phyloP scores from a whole-genome alignment of 2,888 invertebrate species.

The Xylocampa areola region DNA sequence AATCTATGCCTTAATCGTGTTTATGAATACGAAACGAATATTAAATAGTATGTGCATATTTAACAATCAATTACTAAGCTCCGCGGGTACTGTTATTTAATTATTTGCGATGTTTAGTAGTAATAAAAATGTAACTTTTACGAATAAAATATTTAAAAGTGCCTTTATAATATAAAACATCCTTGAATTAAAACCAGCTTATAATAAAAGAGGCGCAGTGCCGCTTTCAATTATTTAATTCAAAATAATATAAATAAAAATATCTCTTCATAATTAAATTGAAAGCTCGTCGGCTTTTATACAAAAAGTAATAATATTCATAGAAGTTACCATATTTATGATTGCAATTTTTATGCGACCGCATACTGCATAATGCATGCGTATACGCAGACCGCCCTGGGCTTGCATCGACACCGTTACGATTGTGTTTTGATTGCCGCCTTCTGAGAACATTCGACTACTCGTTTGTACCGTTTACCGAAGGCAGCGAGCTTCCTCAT shows the following conservation, averaged over 20 bases:
- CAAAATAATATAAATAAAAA: neutral
- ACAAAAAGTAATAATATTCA: constrained; percentile 53
- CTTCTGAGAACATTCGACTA: constrained; percentile 83
- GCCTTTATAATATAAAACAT: neutral
- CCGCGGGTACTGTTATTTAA: constrained; percentile 15
- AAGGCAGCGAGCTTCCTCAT: constrained; percentile 77
- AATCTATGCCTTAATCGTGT: constrained; percentile 32
- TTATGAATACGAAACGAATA: constrained; percentile 32
- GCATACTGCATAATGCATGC: constrained; percentile 74
- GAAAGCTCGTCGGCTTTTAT: constrained; percentile 29
- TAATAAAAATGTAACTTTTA: constrained; percentile 15
- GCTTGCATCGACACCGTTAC: constrained; percentile 78
- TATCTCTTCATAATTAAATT: constrained; percentile 20
- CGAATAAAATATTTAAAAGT: neutral
- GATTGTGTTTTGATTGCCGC: constrained; percentile 86
- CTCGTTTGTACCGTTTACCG: constrained; percentile 86
- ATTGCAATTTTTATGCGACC: constrained; percentile 74
- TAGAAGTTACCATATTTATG: constrained; percentile 70
- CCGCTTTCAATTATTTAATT: neutral
- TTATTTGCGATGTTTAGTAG: constrained; percentile 20
- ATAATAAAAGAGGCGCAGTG: neutral
- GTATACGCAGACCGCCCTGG: constrained; percentile 63
- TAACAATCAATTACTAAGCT: constrained; percentile 27
- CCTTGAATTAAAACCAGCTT: neutral
- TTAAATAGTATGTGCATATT: constrained; percentile 34